Evolutionary conservation across 2,888 invertebrate species (phyloP), one percentile per base, ranked within the genome.

Genomic region (Aspidiotus destructor): DNA sequence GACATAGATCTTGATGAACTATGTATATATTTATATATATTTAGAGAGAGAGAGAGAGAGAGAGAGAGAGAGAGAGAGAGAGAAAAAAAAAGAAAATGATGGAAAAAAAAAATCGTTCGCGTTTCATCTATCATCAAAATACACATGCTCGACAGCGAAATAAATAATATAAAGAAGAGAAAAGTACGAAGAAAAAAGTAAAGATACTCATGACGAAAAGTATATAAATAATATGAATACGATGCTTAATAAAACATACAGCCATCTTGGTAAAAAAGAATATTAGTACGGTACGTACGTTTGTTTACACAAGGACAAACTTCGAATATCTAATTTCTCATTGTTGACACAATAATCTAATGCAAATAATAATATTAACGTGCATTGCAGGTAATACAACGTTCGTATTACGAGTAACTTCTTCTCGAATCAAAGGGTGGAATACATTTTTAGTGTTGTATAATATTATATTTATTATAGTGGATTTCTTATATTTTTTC

Each of bases 301-400:
- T 40, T 62, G 63, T 63, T 63, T 63, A 63, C 63, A 63, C 52
- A 48, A 63, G 54, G 63, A 53, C 54, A 54, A 41, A 41, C 63
- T 53, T 63, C 63, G 63, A 63, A 54, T 63, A 63, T 63, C 63
- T 63, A 63, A 63, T 63, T 63, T 63, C 55, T 54, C 54, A 13
- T 63, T 63, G 63, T 63, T 63, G 63, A 63, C 63, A 63, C 63
- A 63, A 63, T 63, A 63, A 63, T 63, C 63, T 53, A 63, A 63
- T 63, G 63, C 63, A 63, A 63, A 63, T 63, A 63, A 63, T 63
- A 63, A 54, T 63, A 63, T 63, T 63, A 63, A 63, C 63, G 63
- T 63, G 54, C 28, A 63, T 53, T 41, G 53, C 63, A 54, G 52
- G 52, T 63, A 63, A 54, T 53, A 54, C 40, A 63, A 63, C 63